A percentile compares a stretch with the other conserved stretches of the same genome.
phyloP scores from a whole-genome alignment of 1,140 invertebrate genomes.

The Meloidogyne hapla region DNA sequence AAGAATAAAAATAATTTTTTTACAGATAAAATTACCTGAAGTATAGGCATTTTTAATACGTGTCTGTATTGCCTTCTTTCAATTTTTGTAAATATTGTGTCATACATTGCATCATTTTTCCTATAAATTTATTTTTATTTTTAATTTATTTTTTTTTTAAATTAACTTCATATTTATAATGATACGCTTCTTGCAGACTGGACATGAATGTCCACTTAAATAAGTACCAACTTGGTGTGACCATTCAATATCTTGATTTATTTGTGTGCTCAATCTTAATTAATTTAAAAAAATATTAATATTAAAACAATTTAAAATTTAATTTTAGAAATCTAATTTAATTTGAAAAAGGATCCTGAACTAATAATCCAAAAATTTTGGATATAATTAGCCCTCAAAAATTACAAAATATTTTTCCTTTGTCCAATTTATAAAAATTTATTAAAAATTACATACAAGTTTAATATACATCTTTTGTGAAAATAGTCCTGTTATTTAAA shows the following conservation, averaged over 20 bases:
- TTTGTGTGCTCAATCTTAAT: background rate
- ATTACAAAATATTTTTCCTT: no score
- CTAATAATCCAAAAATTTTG: no score
- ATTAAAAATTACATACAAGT: background rate
- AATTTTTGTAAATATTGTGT: background rate
- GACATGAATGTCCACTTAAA: background rate
- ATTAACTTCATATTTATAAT: background rate
- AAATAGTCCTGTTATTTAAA: background rate
- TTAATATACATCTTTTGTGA: background rate
- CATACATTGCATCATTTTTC: background rate
- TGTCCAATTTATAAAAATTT: no score
- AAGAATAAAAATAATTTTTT: no score
- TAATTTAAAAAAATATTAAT: no score
- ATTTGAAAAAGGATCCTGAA: no score
- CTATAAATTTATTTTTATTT: background rate
- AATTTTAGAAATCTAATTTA: no score
- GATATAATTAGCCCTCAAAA: no score
- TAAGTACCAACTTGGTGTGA: background rate
- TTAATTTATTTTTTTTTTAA: background rate
- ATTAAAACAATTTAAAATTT: no score
- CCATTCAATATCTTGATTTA: background rate
- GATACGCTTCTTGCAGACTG: background rate
- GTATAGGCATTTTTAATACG: background rate
- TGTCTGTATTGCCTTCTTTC: slow-evolving; percentile 2
- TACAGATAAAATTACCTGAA: background rate